A percentile compares a stretch with the other conserved stretches of the same genome.
These are phyloP conservation scores for Paramuricea clavata DNA, from an alignment of 92 coral and sea anemone species.

Conservation along the genomic window DNA sequence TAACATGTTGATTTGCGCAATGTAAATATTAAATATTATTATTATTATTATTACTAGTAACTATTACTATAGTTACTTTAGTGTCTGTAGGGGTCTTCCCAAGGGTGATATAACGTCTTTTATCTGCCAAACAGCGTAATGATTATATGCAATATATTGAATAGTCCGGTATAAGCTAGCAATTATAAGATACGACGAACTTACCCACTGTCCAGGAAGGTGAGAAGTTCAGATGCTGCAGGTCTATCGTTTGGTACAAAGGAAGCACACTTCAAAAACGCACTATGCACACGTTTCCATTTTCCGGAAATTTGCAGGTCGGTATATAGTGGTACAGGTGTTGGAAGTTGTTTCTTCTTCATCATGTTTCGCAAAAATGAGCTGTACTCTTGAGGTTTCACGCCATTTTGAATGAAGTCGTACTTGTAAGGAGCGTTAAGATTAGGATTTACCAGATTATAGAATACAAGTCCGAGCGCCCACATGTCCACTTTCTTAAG, in stretches of 20 bases:
- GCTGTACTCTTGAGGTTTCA: conserved; percentile 3
- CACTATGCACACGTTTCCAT: not conserved
- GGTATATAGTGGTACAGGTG: no score
- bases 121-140: no score
- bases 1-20: no score
- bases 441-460: conserved; percentile 14
- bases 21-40: no score
- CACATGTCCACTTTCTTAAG: conserved; percentile 38
- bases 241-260: not conserved
- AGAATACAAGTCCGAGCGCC: conserved; percentile 29
- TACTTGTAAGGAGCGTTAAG: conserved; percentile 23
- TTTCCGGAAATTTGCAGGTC: no score
- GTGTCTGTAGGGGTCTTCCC: no score
- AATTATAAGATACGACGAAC: no score
- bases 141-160: not conserved
- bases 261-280: not conserved
- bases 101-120: no score
- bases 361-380: conserved; percentile 10
- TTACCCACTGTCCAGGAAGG: not conserved
- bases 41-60: no score
- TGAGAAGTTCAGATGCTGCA: not conserved
- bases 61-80: no score
- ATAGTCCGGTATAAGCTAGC: not conserved
- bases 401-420: conserved; percentile 12
- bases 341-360: conserved; percentile 31